These are phyloP conservation scores for Oncorhynchus masou DNA, from an alignment of 2,113 vertebrate genomes.

Conservation along the genomic window DNA sequence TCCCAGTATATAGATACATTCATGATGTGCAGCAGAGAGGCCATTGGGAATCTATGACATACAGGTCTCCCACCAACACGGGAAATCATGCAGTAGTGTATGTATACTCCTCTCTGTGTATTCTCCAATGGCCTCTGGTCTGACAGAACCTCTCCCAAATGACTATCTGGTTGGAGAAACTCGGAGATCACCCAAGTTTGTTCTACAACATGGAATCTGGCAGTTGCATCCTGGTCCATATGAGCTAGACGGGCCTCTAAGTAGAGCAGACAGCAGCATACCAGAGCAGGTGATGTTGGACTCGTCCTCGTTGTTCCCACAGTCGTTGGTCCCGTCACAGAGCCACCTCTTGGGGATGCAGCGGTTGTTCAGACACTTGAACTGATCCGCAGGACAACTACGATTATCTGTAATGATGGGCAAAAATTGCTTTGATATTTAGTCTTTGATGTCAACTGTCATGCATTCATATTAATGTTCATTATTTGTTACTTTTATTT, in stretches of 20 bases:
- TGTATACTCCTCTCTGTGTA: background rate
- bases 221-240: too few relatives aligned
- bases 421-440: background rate
- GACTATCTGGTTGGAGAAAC: too few relatives aligned
- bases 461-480: too few relatives aligned
- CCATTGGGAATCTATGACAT: constrained; percentile 15
- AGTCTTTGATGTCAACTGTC: too few relatives aligned
- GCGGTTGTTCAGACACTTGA: constrained; percentile 86
- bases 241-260: too few relatives aligned
- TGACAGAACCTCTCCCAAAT: constrained; percentile 14
- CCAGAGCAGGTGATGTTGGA: constrained; percentile 83
- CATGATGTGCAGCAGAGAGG: constrained; percentile 6
- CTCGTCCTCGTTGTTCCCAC: constrained; percentile 85
- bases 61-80: background rate
- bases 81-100: too few relatives aligned
- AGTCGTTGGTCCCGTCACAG: constrained; percentile 87
- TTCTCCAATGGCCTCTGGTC: constrained; percentile 19
- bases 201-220: too few relatives aligned
- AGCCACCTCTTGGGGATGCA: constrained; percentile 90
- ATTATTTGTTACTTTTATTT: background rate
- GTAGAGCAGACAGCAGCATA: constrained; percentile 44
- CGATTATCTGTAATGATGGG: constrained; percentile 74
- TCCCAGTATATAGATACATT: constrained; percentile 12
- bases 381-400: constrained; percentile 84
- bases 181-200: too few relatives aligned